Evolutionary conservation across 2,888 invertebrate genomes (phyloP), one percentile per base, ranked within the genome.

Genomic region (Lasiommata megera): DNA sequence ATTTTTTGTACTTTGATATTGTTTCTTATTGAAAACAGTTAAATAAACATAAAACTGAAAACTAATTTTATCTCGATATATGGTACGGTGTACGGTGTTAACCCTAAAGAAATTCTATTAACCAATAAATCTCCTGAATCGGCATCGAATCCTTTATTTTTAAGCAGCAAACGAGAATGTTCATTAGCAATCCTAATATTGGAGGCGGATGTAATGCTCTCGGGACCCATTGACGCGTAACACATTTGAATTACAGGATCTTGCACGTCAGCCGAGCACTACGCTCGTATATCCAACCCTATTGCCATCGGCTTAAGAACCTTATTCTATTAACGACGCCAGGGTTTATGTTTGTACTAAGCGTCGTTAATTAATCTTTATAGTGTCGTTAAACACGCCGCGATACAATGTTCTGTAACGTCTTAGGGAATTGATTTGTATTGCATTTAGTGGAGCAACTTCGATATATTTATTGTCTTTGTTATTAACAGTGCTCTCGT

Each of bases 331-430:
- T 38, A 11, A 16, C 38, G 8, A 5, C 29, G 14, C 8, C 6
- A 29, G 28, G 28, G 38, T 51, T 51, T 51, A 51, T 51, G 38
- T 51, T 37, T 29, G 23, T 29, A 28, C 43, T 53, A 53, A 56
- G 56, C 50, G 34, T 17, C 36, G 54, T 60, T 57, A 60, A 60
- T 60, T 57, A 60, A 60, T 57, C 56, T 60, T 60, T 60, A 60
- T 57, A 46, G 54, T 60, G 54, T 60, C 60, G 57, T 54, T 57
- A 57, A 56, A 46, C 50, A 60, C 50, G 57, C 57, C 60, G 57
- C 48, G 56, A 51, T 54, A 50, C 54, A 57, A 57, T 56, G 60
- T 56, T 54, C 56, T 38, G 37, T 48, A 53, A 60, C 31, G 50
- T 43, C 47, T 41, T 46, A 48, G 50, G 50, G 57, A 60, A 60